Conservation (phyloP, 2,797 vertebrate species). For the Rhynchonycteris naso region DNA sequence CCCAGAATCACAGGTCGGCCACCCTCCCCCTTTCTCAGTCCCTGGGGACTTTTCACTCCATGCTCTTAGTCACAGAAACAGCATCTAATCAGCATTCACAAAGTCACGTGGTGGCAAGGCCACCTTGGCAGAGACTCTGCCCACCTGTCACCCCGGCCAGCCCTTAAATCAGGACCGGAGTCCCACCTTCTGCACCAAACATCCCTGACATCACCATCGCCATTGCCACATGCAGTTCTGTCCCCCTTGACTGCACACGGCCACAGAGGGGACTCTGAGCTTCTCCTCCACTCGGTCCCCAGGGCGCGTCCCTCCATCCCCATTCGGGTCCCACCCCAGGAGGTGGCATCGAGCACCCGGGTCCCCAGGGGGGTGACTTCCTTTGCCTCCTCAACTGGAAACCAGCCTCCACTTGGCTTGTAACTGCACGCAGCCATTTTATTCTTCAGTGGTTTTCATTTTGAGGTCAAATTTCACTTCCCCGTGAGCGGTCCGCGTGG, state of each 20-base stretch:
- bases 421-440: background rate
- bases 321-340: no score
- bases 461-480: background rate
- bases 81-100: background rate
- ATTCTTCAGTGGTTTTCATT: background rate
- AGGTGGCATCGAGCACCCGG: rapidly evolving
- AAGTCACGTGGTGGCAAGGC: background rate
- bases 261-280: background rate
- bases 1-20: background rate
- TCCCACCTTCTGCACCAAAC: background rate
- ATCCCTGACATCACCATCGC: no score
- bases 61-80: background rate
- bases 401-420: background rate
- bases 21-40: background rate
- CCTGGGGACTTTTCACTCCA: background rate
- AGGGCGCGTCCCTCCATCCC: no score
- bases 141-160: background rate
- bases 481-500: no score
- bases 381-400: background rate
- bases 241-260: no score
- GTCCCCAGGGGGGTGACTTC: background rate
- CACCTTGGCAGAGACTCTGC: background rate
- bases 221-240: no score
- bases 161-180: no score
- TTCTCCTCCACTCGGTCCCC: no score